phyloP scores from a whole-genome alignment of 2,797 vertebrate species.

The Champsocephalus esox region DNA sequence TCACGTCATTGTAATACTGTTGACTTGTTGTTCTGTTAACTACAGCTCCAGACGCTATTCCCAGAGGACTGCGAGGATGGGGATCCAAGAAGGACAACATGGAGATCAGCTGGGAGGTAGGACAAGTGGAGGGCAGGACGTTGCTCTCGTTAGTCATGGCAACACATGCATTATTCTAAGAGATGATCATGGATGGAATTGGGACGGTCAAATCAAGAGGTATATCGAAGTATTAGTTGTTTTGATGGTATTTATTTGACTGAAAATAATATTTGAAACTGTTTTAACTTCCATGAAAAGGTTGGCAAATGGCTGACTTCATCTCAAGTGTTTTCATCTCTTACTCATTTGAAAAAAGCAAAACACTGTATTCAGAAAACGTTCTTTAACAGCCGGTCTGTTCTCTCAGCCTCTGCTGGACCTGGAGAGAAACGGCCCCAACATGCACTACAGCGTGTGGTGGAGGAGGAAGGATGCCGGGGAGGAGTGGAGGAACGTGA shows the following conservation, averaged over 20 bases:
- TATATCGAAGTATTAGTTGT: not conserved
- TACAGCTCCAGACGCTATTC: conserved; percentile 92
- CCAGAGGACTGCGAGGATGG: conserved; percentile 88
- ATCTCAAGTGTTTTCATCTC: not conserved
- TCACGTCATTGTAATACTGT: too few species aligned
- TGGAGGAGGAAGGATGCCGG: conserved; percentile 89
- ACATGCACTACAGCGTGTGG: conserved; percentile 89
- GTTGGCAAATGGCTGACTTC: too few species aligned
- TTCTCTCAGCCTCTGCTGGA: conserved; percentile 81
- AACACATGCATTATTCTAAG: too few species aligned
- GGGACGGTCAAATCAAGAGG: not conserved
- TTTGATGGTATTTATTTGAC: not conserved
- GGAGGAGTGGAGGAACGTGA: conserved; percentile 90
- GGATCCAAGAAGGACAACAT: conserved; percentile 95
- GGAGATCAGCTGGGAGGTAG: conserved; percentile 97
- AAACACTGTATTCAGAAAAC: not conserved
- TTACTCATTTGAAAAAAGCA: not conserved
- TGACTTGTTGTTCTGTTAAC: conserved; percentile 23
- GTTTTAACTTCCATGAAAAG: too few species aligned
- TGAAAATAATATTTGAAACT: not conserved
- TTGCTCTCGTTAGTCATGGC: too few species aligned
- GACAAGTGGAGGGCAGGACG: conserved; percentile 26
- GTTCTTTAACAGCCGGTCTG: not conserved
- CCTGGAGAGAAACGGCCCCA: conserved; percentile 91
- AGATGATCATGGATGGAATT: not conserved